Base-by-base conservation (phyloP, 2,113 vertebrate genomes). In the Laterallus jamaicensis region DNA sequence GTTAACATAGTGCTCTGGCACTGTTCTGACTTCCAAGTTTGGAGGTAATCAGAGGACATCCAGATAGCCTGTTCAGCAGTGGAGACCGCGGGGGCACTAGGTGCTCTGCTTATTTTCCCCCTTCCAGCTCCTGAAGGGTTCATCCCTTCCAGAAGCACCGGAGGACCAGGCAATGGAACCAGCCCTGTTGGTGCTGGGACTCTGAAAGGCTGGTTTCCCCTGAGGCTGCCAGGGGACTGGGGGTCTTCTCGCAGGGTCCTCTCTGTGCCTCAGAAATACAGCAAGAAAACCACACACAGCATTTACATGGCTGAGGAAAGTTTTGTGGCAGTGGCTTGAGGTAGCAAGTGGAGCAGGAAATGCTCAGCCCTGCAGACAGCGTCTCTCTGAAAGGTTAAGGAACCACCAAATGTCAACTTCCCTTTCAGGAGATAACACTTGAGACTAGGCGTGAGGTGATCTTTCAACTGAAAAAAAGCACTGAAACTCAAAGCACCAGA, bases 371-470 rank as follows among this genome's bases (percentile, higher is more conserved):
- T 6, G 25, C 37, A 69, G 42, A 47, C 59, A 71, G 84, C 9
- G 1, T 42, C 76, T 78, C 24, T 58, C 47, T 75, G 77, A 92
- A 93, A 96, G 94, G 96, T 89, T 40, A 56, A 93, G 56, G 93
- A 95, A 95, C 74, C 93, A 78, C 90, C 77, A 96, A 95, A 96
- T 87, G 94, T 96, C 95, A 96, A 64, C 93, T 96, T 96, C 95
- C 93, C 96, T 49, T 82, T 68, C 80, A 91, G 88, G 44, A 89
- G 76, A 44, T 58, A 75, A 58, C 62, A 2, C 86, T 62, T 55
- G 17, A 75, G 32, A 39, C 60, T 12, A 56, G 42, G 74, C 3
- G 31, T 5, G 82, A 94, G 83, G 52, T 63, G 9, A 28, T 20
- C 19, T 82, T 88, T 86, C 47, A 66, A 68, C 55, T 64, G 39